A percentile compares a stretch with the other conserved stretches of the same genome.
Evolutionary conservation across 1,140 invertebrate species (phyloP).

Genomic region (Manduca sexta): DNA sequence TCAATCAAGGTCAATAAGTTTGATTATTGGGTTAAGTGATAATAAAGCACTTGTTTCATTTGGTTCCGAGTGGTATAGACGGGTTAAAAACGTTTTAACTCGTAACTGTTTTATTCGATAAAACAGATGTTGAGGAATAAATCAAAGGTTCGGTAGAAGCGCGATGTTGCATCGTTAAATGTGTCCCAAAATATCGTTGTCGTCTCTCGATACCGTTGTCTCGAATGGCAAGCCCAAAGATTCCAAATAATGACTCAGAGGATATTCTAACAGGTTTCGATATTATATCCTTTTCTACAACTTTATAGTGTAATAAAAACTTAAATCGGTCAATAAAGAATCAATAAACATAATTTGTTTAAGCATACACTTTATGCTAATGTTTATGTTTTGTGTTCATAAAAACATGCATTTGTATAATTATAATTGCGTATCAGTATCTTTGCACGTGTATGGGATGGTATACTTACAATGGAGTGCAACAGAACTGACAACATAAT

Average conservation of each 20-base stretch:
- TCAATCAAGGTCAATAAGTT: constrained; percentile 16
- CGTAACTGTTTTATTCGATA: too few species aligned
- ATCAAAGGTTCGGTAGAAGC: neutral
- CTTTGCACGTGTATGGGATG: too few species aligned
- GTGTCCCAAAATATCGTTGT: constrained; percentile 11
- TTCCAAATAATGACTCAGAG: neutral
- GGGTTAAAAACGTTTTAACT: too few species aligned
- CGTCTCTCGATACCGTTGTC: constrained; percentile 12
- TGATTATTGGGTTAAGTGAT: constrained; percentile 10
- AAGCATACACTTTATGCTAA: too few species aligned
- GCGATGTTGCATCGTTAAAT: constrained; percentile 4
- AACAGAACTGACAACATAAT: too few species aligned
- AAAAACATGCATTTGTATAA: too few species aligned
- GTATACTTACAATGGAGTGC: too few species aligned
- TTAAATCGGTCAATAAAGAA: too few species aligned
- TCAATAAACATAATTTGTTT: too few species aligned
- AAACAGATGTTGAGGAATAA: neutral
- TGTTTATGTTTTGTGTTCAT: too few species aligned
- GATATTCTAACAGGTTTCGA: neutral
- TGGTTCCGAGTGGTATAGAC: neutral
- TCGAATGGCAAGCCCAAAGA: constrained; percentile 1
- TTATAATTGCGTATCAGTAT: too few species aligned
- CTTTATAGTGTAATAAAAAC: too few species aligned
- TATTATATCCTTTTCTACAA: neutral
- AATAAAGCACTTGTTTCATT: neutral